Evolutionary conservation across 2,888 invertebrate species (phyloP), one percentile per base, ranked within the genome.

Genomic region (Acleris sparsana): DNA sequence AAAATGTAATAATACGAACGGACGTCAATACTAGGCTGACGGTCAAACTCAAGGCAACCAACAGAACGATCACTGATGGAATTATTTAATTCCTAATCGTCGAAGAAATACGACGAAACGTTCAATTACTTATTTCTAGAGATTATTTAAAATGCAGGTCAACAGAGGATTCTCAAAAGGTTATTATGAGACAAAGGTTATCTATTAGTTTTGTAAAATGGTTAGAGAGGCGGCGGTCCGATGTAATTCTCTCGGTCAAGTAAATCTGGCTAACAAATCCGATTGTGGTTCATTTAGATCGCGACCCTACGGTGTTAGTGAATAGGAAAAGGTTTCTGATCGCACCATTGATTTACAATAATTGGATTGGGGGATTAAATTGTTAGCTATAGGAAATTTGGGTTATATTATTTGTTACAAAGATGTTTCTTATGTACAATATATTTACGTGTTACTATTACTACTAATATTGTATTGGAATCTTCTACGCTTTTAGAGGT

Each of bases 261-360:
- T 72, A 70, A 64, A 55, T 68, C 70, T 69, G 69, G 72, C 71
- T 51, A 22, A 18, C 67, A 65, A 72, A 75, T 70, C 70, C 67
- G 64, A 78, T 78, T 75, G 77, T 74, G 73, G 72, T 73, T 78
- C 75, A 78, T 77, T 80, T 74, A 56, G 70, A 73, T 73, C 72
- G 74, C 70, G 72, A 58, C 56, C 65, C 56, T 52, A 49, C 57
- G 22, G 25, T 53, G 65, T 63, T 72, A 70, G 64, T 70, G 72
- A 68, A 60, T 56, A 63, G 70, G 70, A 73, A 72, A 70, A 69
- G 70, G 70, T 70, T 74, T 69, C 55, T 63, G 52, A 70, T 69
- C 70, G 62, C 63, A n/a, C 29, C 69, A 71, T 68, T 61, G 64
- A 73, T 68, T 70, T 72, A 60, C 29, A 51, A 18, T 51, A 53